Evolutionary conservation across 2,888 invertebrate species (phyloP).

Genomic region (Balanococcus diminutus): DNA sequence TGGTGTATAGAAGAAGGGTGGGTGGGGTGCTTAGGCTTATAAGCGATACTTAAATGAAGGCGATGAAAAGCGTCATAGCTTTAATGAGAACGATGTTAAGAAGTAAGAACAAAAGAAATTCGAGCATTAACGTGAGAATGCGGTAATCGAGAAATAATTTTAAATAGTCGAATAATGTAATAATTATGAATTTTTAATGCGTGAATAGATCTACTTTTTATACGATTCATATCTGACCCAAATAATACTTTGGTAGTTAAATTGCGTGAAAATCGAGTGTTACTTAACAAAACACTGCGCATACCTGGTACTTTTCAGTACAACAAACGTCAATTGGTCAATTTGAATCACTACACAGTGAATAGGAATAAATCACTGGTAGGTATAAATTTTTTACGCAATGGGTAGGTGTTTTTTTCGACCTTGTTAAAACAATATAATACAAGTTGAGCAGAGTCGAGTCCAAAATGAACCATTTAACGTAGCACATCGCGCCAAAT

Average conservation of each 20-base stretch:
- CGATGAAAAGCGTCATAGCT: neutral
- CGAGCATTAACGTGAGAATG: slow-evolving; percentile 20
- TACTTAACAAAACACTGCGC: neutral
- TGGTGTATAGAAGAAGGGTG: no score
- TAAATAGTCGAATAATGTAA: slow-evolving; percentile 8
- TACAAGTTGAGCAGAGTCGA: neutral
- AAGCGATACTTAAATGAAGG: slow-evolving; percentile 1
- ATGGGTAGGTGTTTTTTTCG: neutral
- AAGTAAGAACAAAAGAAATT: neutral
- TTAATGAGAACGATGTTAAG: slow-evolving; percentile 21
- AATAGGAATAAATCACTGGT: neutral
- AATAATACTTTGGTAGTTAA: neutral
- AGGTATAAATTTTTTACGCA: neutral
- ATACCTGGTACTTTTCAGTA: neutral
- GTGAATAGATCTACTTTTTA: slow-evolving; percentile 30
- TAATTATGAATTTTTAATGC: slow-evolving; percentile 34
- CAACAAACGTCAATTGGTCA: neutral
- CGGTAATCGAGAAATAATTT: slow-evolving; percentile 35
- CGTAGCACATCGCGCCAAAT: slow-evolving; percentile 17
- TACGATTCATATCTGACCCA: slow-evolving; percentile 32
- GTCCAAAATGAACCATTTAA: slow-evolving; percentile 12
- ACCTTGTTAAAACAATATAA: neutral
- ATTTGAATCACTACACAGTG: neutral
- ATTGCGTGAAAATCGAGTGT: slow-evolving; percentile 15
- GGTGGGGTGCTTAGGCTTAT: neutral